A percentile compares a stretch with the other conserved stretches of the same genome.
Evolutionary conservation across 2,888 invertebrate species (phyloP).

Genomic region (Caenorhabditis macrosperma): DNA sequence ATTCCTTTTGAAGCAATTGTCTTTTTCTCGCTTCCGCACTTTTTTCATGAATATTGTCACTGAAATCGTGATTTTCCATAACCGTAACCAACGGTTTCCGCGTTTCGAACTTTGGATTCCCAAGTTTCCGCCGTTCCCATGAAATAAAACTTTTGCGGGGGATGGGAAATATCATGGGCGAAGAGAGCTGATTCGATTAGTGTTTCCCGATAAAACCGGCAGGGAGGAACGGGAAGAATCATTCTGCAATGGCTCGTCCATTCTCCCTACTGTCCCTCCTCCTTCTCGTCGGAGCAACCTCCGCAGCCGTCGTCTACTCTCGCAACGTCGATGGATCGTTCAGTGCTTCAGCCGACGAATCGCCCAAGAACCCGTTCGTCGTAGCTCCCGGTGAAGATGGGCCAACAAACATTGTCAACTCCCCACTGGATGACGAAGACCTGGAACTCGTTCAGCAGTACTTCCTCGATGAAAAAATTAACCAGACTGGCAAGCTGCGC

Average conservation of each 20-base stretch:
- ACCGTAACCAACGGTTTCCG: too few species aligned
- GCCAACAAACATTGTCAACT: background rate
- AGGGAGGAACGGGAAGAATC: background rate
- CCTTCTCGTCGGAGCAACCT: conserved; percentile 1
- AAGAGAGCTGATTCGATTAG: background rate
- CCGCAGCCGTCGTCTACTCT: conserved; percentile 1
- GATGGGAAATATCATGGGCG: background rate
- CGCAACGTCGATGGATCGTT: conserved; percentile 27
- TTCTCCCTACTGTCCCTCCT: background rate
- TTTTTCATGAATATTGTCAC: background rate
- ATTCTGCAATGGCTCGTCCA: background rate
- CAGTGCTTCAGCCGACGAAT: background rate
- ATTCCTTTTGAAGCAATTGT: background rate
- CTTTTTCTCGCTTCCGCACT: background rate
- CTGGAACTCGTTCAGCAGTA: conserved; percentile 12
- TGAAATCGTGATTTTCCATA: too few species aligned
- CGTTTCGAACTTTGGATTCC: background rate
- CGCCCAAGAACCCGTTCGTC: too few species aligned
- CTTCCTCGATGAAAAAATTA: background rate
- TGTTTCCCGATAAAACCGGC: background rate
- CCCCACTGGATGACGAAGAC: conserved; percentile 13
- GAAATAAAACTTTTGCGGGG: background rate
- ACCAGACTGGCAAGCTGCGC: conserved; percentile 26
- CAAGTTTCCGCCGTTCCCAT: too few species aligned
- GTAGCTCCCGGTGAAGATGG: background rate